A percentile compares a stretch with the other conserved stretches of the same genome.
Conservation (phyloP, 2,888 invertebrate species). For the Melipona beecheii region DNA sequence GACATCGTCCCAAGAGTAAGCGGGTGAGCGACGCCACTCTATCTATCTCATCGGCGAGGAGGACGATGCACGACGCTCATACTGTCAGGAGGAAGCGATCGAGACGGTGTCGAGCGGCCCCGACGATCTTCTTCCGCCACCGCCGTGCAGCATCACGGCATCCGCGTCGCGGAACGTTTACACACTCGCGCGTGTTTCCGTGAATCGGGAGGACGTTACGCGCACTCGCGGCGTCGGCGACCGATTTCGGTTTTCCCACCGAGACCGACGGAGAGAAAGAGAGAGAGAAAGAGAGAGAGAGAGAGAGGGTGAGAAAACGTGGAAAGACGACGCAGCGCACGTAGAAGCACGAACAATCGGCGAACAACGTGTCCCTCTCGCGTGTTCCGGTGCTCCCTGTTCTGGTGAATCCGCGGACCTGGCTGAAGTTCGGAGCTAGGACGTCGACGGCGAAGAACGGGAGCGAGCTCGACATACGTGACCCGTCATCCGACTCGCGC, state of each 20-base stretch:
- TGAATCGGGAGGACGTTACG: background rate
- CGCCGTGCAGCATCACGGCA: constrained; percentile 68
- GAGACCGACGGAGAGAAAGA: constrained; percentile 9
- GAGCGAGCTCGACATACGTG: constrained; percentile 25
- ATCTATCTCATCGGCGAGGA: constrained; percentile 45
- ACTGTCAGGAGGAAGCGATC: constrained; percentile 69
- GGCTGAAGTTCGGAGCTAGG: constrained; percentile 5
- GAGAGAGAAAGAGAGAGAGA: too few species aligned
- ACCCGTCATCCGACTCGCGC: constrained; percentile 74
- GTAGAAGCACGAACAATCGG: background rate
- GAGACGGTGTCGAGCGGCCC: constrained; percentile 59
- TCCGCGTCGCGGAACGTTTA: constrained; percentile 28
- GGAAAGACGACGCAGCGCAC: background rate
- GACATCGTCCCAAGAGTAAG: constrained; percentile 48
- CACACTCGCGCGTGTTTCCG: constrained; percentile 36
- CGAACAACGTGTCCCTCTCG: background rate
- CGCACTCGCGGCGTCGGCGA: background rate
- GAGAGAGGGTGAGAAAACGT: too few species aligned
- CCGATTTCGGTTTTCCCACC: background rate
- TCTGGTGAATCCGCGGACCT: constrained; percentile 16
- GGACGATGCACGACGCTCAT: constrained; percentile 64
- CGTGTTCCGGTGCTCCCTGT: background rate
- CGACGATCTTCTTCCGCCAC: constrained; percentile 58
- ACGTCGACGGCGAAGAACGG: constrained; percentile 28
- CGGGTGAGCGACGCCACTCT: constrained; percentile 32